Evolutionary conservation across 1,140 invertebrate species (phyloP).

Genomic region (Hyles vespertilio): DNA sequence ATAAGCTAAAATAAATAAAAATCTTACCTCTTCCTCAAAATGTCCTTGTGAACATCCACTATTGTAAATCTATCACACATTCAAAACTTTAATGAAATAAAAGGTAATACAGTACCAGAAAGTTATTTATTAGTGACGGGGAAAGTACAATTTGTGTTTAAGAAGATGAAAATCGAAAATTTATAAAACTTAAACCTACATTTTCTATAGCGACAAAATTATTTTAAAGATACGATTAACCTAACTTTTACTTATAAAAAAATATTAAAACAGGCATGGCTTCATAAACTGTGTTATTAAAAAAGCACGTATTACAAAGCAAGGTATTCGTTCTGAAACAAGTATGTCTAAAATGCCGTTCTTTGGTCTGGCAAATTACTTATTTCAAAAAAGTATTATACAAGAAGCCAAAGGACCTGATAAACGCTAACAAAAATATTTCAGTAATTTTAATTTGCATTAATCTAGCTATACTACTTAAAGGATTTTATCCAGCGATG

Average conservation of each 20-base stretch:
- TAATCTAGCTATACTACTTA: slow-evolving; percentile 36
- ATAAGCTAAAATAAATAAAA: slow-evolving; percentile 29
- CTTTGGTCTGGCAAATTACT: slow-evolving; percentile 34
- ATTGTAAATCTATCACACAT: slow-evolving; percentile 10
- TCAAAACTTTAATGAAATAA: slow-evolving; percentile 18
- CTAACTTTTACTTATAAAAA: slow-evolving; percentile 4
- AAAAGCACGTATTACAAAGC: slow-evolving; percentile 28
- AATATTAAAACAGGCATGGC: slow-evolving; percentile 15
- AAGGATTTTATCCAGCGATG: slow-evolving; percentile 57
- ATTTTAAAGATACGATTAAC: slow-evolving; percentile 1
- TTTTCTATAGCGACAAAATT: not conserved
- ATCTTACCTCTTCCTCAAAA: slow-evolving; percentile 13
- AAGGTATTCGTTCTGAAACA: slow-evolving; percentile 11
- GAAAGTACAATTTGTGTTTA: slow-evolving; percentile 39
- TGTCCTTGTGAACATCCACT: not conserved
- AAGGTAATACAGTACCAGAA: slow-evolving; percentile 38
- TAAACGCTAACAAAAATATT: slow-evolving; percentile 23
- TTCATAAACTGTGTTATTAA: slow-evolving; percentile 17
- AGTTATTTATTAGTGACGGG: slow-evolving; percentile 59
- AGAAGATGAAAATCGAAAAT: slow-evolving; percentile 5
- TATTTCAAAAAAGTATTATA: slow-evolving; percentile 13
- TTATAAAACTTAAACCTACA: slow-evolving; percentile 6
- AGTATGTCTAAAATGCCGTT: slow-evolving; percentile 27
- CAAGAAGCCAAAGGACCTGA: slow-evolving; percentile 21
- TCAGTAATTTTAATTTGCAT: slow-evolving; percentile 10